A percentile compares a stretch with the other conserved stretches of the same genome.
phyloP scores from a whole-genome alignment of 2,113 vertebrate genomes.

The Coturnix japonica region DNA sequence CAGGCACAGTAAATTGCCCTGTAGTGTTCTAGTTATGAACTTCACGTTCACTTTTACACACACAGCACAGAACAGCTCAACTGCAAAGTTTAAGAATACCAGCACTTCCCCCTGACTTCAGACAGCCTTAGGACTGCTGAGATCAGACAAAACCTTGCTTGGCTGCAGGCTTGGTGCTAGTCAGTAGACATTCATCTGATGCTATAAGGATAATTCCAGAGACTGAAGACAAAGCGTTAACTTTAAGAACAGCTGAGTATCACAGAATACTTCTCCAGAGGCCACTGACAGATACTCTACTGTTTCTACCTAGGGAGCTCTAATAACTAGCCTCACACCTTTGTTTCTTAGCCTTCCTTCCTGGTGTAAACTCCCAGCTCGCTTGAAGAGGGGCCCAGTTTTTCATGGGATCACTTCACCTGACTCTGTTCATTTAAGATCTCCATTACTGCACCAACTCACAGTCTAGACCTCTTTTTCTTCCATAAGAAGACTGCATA shows the following conservation, averaged over 20 bases:
- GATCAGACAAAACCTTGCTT: background rate
- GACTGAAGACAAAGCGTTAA: background rate
- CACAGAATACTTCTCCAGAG: background rate
- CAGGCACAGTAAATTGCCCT: fast-evolving
- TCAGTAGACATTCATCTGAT: background rate
- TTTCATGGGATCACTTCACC: background rate
- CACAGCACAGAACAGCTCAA: fast-evolving
- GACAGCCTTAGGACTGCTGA: background rate
- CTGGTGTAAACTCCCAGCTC: background rate
- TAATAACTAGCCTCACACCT: fast-evolving
- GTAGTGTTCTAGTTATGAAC: background rate
- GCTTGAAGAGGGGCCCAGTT: background rate
- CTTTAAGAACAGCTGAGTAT: fast-evolving
- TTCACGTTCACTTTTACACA: fast-evolving
- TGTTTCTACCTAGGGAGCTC: background rate
- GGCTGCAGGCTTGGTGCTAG: background rate
- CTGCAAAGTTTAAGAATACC: background rate
- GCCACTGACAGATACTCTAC: background rate
- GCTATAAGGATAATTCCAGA: background rate
- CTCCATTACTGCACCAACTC: background rate
- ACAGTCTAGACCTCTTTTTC: background rate
- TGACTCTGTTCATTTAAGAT: background rate
- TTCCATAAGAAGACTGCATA: background rate
- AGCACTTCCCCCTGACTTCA: background rate
- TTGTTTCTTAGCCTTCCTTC: background rate